A percentile compares a stretch with the other conserved stretches of the same genome.
Conservation (phyloP, 2,113 vertebrate genomes). For the Tupaia tana region DNA sequence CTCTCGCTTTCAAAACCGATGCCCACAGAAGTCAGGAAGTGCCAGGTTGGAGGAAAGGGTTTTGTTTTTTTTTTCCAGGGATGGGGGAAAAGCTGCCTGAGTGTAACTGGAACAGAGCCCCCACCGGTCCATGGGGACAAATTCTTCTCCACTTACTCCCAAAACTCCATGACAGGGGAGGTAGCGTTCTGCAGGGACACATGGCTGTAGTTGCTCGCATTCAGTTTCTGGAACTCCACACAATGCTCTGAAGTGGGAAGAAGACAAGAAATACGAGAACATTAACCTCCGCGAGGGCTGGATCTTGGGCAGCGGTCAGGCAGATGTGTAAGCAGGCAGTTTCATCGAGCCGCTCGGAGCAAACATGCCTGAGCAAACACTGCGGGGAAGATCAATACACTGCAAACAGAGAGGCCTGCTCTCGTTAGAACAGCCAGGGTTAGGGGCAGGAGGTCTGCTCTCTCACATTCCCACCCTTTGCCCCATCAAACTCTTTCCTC, state of each 20-base stretch:
- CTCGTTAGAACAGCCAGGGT: not conserved
- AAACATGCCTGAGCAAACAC: slow-evolving; percentile 1
- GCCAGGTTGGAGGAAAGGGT: not conserved
- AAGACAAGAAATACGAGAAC: slow-evolving; percentile 46
- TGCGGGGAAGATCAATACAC: not conserved
- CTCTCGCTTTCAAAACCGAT: not conserved
- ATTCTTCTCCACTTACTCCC: slow-evolving; percentile 95
- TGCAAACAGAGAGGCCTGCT: not conserved
- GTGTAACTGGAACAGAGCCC: not conserved
- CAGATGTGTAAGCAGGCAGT: not conserved
- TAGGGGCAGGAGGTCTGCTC: not conserved
- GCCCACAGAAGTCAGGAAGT: not conserved
- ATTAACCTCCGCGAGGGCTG: not conserved
- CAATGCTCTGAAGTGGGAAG: slow-evolving; percentile 92
- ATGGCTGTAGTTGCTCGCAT: slow-evolving; percentile 93
- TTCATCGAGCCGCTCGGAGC: not conserved
- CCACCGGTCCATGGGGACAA: not conserved
- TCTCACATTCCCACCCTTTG: not conserved
- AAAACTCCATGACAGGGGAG: slow-evolving; percentile 99
- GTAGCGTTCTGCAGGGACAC: slow-evolving; percentile 92
- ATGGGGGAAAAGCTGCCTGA: not conserved
- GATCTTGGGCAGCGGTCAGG: not conserved
- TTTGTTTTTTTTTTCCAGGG: not conserved
- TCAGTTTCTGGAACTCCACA: slow-evolving; percentile 95
- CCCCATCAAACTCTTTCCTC: not conserved